Base-by-base conservation (phyloP, 2,888 invertebrate genomes). In the Gymnoscelis rufifasciata region DNA sequence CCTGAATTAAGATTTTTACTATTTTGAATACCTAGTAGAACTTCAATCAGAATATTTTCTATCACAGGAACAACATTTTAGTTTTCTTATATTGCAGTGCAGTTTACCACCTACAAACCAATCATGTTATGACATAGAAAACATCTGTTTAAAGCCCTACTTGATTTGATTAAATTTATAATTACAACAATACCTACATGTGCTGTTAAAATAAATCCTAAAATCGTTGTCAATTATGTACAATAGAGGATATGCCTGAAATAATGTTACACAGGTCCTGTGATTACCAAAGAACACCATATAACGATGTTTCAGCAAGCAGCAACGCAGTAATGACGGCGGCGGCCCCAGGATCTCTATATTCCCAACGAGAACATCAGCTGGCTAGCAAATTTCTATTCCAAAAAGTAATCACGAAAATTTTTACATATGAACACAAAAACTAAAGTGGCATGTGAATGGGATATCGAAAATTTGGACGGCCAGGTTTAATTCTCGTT, bases 401-500 rank as follows among this genome's bases (percentile, higher is more conserved):
- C 52, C 35, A 31, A 37, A 43, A 33, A 45, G 26, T 43, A 15
- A 19, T 24, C n/a, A 50, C 35, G 42, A 28, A 40, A 42, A 51
- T 50, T 43, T 53, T 40, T 45, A 52, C 10, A 33, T 33, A 43
- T 48, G 47, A 54, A 54, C 44, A 43, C 43, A 52, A 38, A 36
- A 45, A 36, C 13, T 38, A 38, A 13, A 40, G 26, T 43, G 33
- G 38, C 31, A 42, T 38, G 41, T 37, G 36, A 38, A 23, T 39
- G 41, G 14, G 38, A 45, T 50, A 38, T 36, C 13, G 27, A 35
- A 36, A 39, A 46, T 50, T 57, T 65, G 65, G 68, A 68, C 59
- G 61, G 68, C 69, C 72, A 75, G 75, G 68, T 69, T 66, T 66
- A 68, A 70, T 74, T 77, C 76, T 75, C 74, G 65, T 77, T 74